Conservation (phyloP, 2,113 vertebrate species). For the Prolemur simus region DNA sequence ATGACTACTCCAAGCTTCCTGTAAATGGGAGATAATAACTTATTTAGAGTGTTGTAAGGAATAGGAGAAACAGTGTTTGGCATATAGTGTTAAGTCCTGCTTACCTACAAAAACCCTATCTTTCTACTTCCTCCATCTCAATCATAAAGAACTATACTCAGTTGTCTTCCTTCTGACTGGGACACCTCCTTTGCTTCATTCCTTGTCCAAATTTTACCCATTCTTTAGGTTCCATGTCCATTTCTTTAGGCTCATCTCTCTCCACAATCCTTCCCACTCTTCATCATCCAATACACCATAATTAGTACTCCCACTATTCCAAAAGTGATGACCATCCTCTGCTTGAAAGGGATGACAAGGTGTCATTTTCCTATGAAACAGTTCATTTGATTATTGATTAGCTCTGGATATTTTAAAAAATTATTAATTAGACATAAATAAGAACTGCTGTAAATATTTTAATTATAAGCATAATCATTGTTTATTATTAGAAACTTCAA, state of each 20-base stretch:
- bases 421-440: background rate
- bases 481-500: background rate
- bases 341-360: background rate
- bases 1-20: background rate
- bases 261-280: background rate
- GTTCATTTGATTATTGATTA: constrained; percentile 17
- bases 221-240: background rate
- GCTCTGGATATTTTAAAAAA: background rate
- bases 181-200: background rate
- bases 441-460: background rate
- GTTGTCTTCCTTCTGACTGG: background rate
- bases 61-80: background rate
- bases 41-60: background rate
- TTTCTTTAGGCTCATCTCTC: background rate
- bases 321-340: background rate
- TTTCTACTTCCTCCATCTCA: background rate
- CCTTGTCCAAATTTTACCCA: background rate
- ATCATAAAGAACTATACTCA: background rate
- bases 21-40: background rate
- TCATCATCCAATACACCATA: background rate
- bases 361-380: background rate
- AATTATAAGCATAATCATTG: background rate
- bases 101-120: background rate
- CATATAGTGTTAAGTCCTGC: background rate
- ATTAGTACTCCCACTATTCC: background rate